These are phyloP conservation scores for Campaea margaritaria DNA, from an alignment of 2,888 invertebrate genomes.

Conservation along the genomic window DNA sequence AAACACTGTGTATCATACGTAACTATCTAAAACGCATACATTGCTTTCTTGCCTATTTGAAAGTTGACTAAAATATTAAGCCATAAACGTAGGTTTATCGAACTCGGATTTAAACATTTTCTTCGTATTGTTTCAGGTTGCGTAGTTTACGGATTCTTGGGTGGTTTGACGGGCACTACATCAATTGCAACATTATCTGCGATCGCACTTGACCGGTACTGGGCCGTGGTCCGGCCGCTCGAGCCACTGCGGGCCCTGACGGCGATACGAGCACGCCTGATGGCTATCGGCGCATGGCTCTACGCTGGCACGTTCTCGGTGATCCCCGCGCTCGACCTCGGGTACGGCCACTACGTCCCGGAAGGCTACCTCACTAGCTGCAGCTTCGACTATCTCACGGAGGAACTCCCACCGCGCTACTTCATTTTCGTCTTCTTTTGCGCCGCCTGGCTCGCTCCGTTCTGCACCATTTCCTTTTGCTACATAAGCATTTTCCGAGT, in stretches of 20 bases:
- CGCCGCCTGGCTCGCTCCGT: slow-evolving; percentile 91
- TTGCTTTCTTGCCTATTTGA: no score
- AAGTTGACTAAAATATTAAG: no score
- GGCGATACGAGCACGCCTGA: slow-evolving; percentile 85
- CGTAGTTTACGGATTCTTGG: slow-evolving; percentile 91
- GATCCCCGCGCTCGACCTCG: slow-evolving; percentile 89
- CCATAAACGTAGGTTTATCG: no score
- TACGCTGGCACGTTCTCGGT: slow-evolving; percentile 89
- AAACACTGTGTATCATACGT: no score
- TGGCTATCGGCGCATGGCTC: slow-evolving; percentile 88
- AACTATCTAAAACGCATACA: no score
- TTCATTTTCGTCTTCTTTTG: slow-evolving; percentile 91
- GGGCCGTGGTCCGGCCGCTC: slow-evolving; percentile 92
- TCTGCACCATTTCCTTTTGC: slow-evolving; percentile 89
- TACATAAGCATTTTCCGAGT: slow-evolving; percentile 89
- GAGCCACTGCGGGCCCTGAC: slow-evolving; percentile 88
- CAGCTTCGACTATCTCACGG: slow-evolving; percentile 93
- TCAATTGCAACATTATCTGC: slow-evolving; percentile 93
- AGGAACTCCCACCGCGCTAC: slow-evolving; percentile 84
- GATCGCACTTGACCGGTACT: slow-evolving; percentile 92
- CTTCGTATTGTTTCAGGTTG: slow-evolving; percentile 85
- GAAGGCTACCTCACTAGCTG: slow-evolving; percentile 94
- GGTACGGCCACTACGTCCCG: slow-evolving; percentile 91
- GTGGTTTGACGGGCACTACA: slow-evolving; percentile 92
- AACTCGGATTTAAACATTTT: no score